Percentiles rank a stretch among this genome's conserved stretches.
phyloP scores from a whole-genome alignment of 1,140 invertebrate species.

The Drosophila guanche region DNA sequence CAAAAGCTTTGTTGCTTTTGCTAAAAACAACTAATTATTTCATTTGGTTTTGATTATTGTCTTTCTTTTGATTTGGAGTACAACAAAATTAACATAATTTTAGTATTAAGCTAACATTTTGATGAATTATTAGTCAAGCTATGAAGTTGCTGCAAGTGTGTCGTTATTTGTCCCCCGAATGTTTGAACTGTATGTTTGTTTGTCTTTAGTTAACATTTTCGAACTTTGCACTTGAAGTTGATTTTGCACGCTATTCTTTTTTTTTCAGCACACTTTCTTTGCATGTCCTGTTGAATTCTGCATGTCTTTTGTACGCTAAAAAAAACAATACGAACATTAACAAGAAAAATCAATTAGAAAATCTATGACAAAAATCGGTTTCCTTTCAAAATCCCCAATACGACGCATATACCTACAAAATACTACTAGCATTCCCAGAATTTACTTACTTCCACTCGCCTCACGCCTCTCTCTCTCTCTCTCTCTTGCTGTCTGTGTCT shows the following conservation, averaged over 20 bases:
- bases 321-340: background rate
- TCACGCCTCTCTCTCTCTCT: slow-evolving; percentile 21
- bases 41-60: slow-evolving; percentile 28
- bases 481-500: slow-evolving; percentile 12
- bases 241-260: slow-evolving; percentile 42
- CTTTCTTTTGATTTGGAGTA: slow-evolving; percentile 18
- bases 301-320: slow-evolving; percentile 30
- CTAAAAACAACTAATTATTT: slow-evolving; percentile 41
- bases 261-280: slow-evolving; percentile 4
- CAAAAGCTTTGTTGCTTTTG: slow-evolving; percentile 61
- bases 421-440: slow-evolving; percentile 40
- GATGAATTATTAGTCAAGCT: slow-evolving; percentile 79
- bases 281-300: slow-evolving; percentile 29
- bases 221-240: slow-evolving; percentile 16
- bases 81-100: slow-evolving; percentile 40
- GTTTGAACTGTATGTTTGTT: slow-evolving; percentile 50
- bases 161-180: slow-evolving; percentile 44
- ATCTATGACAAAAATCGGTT: slow-evolving; percentile 73
- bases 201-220: slow-evolving; percentile 22
- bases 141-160: slow-evolving; percentile 84
- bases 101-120: slow-evolving; percentile 76
- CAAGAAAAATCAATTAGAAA: slow-evolving; percentile 20
- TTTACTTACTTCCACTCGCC: slow-evolving; percentile 4
- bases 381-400: slow-evolving; percentile 69
- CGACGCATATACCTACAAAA: slow-evolving; percentile 47